A percentile compares a stretch with the other conserved stretches of the same genome.
phyloP scores from a whole-genome alignment of 92 coral and sea anemone genomes.

The Hydrozoanthus gracilis region DNA sequence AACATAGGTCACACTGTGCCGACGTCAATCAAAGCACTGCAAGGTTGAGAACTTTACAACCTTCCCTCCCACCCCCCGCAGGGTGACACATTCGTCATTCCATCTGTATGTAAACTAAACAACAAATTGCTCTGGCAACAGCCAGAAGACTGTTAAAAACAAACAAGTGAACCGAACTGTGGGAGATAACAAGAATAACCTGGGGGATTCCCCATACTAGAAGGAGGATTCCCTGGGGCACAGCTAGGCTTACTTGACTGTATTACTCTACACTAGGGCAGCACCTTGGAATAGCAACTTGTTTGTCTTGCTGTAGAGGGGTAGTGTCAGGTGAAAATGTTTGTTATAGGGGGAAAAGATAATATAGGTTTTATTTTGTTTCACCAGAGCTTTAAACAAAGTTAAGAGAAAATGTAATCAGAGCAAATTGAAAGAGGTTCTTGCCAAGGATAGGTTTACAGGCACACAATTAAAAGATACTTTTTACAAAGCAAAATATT shows the following conservation, averaged over 20 bases:
- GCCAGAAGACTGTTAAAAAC: constrained; percentile 52
- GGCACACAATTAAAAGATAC: background rate
- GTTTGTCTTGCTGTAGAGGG: constrained; percentile 55
- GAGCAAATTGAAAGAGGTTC: background rate
- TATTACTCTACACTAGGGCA: constrained; percentile 38
- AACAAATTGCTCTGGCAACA: constrained; percentile 53
- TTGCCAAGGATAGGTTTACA: background rate
- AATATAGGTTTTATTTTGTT: no score
- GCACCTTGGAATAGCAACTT: constrained; percentile 44
- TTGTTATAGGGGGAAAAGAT: background rate
- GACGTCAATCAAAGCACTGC: background rate
- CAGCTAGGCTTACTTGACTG: constrained; percentile 51
- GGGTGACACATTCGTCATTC: constrained; percentile 42
- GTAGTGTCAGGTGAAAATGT: background rate
- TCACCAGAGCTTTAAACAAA: background rate
- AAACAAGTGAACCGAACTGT: constrained; percentile 54
- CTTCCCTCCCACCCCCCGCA: constrained; percentile 66
- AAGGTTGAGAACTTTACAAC: constrained; percentile 50
- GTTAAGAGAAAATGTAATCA: background rate
- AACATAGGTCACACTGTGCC: no score
- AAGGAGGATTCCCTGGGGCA: constrained; percentile 35
- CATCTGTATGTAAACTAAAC: constrained; percentile 68
- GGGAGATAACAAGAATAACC: background rate
- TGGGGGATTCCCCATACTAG: constrained; percentile 29
- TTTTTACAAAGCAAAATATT: background rate